These are phyloP conservation scores for Caenorhabditis panamensis DNA, from an alignment of 2,888 invertebrate genomes.

Conservation along the genomic window DNA sequence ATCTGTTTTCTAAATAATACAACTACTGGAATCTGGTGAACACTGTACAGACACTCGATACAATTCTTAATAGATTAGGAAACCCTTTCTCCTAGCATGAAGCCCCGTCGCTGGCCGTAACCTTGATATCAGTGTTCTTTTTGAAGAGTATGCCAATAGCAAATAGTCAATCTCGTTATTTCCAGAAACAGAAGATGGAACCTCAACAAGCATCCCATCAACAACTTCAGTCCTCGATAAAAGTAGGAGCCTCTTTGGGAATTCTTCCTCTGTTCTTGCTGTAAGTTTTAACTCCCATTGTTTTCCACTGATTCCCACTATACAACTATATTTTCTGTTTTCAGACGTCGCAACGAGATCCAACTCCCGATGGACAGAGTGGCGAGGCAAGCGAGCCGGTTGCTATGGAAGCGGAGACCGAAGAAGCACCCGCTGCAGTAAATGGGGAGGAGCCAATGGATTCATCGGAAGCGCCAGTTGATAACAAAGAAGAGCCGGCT, in stretches of 20 bases:
- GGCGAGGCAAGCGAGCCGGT: constrained; percentile 18
- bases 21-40: too few relatives aligned
- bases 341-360: constrained; percentile 3
- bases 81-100: too few relatives aligned
- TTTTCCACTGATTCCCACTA: too few relatives aligned
- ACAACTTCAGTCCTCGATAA: constrained; percentile 45
- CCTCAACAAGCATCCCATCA: constrained; percentile 20
- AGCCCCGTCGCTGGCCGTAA: too few relatives aligned
- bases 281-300: constrained; percentile 4
- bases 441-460: constrained; percentile 13
- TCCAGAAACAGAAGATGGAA: constrained; percentile 29
- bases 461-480: background rate
- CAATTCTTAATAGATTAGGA: too few relatives aligned
- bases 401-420: constrained; percentile 4
- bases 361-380: constrained; percentile 7
- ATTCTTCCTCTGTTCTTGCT: constrained; percentile 26
- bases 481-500: background rate
- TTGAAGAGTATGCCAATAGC: too few relatives aligned
- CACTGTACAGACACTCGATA: too few relatives aligned
- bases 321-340: background rate
- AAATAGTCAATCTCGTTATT: background rate
- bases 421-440: background rate
- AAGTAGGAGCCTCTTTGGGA: constrained; percentile 63
- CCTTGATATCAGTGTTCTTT: too few relatives aligned
- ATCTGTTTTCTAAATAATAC: too few relatives aligned